Base-by-base conservation (phyloP, 2,797 vertebrate species). In the Lepus townsendii region DNA sequence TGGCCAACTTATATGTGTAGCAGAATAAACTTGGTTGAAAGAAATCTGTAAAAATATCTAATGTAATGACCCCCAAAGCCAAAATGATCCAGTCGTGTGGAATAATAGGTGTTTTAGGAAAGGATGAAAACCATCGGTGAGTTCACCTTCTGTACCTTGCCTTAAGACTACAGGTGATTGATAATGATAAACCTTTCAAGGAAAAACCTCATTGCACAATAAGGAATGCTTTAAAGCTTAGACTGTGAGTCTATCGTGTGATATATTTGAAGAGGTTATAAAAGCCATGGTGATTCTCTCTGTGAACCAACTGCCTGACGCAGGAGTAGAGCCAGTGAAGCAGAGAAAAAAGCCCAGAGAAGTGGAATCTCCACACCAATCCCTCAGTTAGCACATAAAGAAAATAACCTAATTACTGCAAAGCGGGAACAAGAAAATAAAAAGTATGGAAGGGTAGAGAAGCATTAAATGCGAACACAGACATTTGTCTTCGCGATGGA, bases 401-500 rank as follows among this genome's bases (percentile, higher is more conserved):
- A 54, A 94, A 69, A 93, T 68, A 96, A 90, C 62, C 32, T 92
- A 95, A 97, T 96, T 96, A 96, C 83, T 96, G 63, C 66, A 12
- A 26, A 92, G 65, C 78, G 8, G 60, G 62, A 68, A 88, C 79
- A 66, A 63, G 38, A 9, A 27, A 54, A 95, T 90, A 27, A 90
- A 96, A 97, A 96, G 83, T 63, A 75, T 6, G 69, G 79, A 91
- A 77, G 24, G 65, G 13, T 38, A 91, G 69, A 93, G 92, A 95
- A 96, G 75, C 83, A 96, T 93, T 93, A 94, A 76, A 92, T 57
- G 80, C 22, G 83, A 95, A 78, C 84, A 75, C 30, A 90, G 47
- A 92, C 76, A 97, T 88, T 78, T 94, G 71, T 57, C 93, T 63
- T 68, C 95, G 19, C 35, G 16, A 1, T n/a, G 35, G 35, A 50